Base-by-base conservation (phyloP, 1,140 invertebrate genomes). In the Chrysopa pallens region DNA sequence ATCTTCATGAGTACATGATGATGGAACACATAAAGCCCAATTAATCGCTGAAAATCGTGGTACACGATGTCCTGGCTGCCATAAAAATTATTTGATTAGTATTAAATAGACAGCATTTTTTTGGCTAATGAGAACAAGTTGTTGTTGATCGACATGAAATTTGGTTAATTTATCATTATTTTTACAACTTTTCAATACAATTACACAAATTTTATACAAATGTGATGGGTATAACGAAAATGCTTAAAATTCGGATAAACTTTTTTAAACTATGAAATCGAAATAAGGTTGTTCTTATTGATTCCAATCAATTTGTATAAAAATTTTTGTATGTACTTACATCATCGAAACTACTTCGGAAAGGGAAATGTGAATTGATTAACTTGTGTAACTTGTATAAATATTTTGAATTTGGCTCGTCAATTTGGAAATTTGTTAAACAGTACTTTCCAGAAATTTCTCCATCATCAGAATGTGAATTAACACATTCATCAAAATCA, bases 1-100 rank as follows among this genome's bases (percentile, higher is more conserved):
- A 52, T 77, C 73, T 23, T 57, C 52, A 29, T 70, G 53, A 36
- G 64, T 63, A 51, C 74, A 77, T 2, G 67, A 66, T 23, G 62
- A 63, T 8, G 74, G 74, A 4, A 75, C 64, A 47, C 74, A 77
- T 3, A 76, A 52, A 1, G 67, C 74, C 73, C 73, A 77, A 41
- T 74, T 62, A 8, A 75, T 64, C 31, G 64, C 71, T 11, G 72
- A 73, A 50, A 69, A 73, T 36, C 69, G 55, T 0, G 74, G 74
- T 0, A 76, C 67, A 29, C 73, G 55, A 51, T 77, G 74, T 12
- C 73, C 74, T 48, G 72, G 70, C 73, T 77, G 56, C 9, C 63
- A 63, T 42, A 54, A 36, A 51, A 33, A 23, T 14, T 40, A 11
- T 8, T 36, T 35, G 2, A 1, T 23, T 23, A 3, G 17, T 23